Evolutionary conservation across 2,113 vertebrate genomes (phyloP).

Genomic region (Ceuthmochares aereus): DNA sequence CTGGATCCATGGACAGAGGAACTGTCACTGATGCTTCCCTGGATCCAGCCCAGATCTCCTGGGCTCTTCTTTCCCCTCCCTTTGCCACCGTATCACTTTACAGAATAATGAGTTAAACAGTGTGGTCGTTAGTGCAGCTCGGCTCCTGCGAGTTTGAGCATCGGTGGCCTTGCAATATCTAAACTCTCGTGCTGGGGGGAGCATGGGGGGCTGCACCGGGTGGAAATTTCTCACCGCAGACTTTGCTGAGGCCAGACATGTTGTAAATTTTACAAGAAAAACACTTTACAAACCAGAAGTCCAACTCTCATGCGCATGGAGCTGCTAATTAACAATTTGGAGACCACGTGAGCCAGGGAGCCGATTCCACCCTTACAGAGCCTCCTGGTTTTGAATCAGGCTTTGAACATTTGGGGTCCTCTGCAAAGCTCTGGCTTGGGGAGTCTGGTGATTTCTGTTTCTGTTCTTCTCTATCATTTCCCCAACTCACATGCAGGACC

Average conservation of each 20-base stretch:
- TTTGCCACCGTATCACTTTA: neutral
- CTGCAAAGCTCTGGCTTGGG: accelerated
- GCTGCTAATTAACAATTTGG: slow-evolving; percentile 32
- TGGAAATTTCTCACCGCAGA: slow-evolving; percentile 57
- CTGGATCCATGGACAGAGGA: neutral
- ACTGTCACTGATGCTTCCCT: neutral
- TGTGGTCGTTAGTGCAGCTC: neutral
- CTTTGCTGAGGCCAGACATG: slow-evolving; percentile 58
- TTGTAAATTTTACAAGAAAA: slow-evolving; percentile 69
- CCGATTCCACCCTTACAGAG: neutral
- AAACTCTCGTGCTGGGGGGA: neutral
- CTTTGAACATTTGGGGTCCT: neutral
- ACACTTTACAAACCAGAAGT: slow-evolving; percentile 53
- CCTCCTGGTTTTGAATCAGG: neutral
- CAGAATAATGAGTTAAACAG: slow-evolving; percentile 13
- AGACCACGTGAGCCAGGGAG: neutral
- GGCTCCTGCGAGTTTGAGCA: neutral
- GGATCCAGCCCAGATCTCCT: neutral
- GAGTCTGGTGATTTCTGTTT: neutral
- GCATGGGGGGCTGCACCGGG: neutral
- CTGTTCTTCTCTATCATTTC: neutral
- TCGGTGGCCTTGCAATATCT: neutral
- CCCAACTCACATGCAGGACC: accelerated
- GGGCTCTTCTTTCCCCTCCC: neutral
- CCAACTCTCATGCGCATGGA: neutral